Evolutionary conservation across 2,888 invertebrate genomes (phyloP), one percentile per base, ranked within the genome.

Genomic region (Conomelus anceps): DNA sequence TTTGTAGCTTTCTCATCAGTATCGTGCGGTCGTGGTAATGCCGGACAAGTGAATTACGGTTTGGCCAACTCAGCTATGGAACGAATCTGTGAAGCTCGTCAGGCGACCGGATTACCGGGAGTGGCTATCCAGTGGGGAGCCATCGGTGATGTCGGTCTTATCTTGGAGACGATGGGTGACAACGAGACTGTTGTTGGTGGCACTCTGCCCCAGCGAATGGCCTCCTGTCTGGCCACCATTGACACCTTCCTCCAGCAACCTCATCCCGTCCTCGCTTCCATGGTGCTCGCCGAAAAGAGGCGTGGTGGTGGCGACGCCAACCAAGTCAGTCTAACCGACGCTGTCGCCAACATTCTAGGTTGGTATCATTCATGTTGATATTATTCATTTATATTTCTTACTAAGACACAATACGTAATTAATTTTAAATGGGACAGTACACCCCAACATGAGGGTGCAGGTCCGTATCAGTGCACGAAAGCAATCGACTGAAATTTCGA

Each of bases 1-100:
- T 99, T 99, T 93, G 98, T 99, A 88, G 97, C 96, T 90, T 99
- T 99, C 95, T 99, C 99, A 84, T 98, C 98, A 85, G 97, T 99
- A 90, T 98, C 98, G 63, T 98, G 99, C 94, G 99, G 99, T 20
- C 96, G 99, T 91, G 99, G 99, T 90, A 99, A 99, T 94, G 96
- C 97, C 88, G 99, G 99, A 4, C 99, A 99, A 94, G 95, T 97
- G 90, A 99, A 99, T 94, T 99, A 99, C 93, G 99, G 99, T 89
- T 95, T 98, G 92, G 99, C 99, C 89, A 99, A 99, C 94, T 98
- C 99, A 0, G 97, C 97, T 86, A 99, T 99, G 99, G 99, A 99
- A 94, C 95, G 99, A 91, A 96, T 99, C 91, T 97, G 97, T 93
- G 99, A 98, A 94, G 95, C 95, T 90, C 95, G 98, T 89, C 97